phyloP scores from a whole-genome alignment of 2,113 vertebrate species.

The Paralichthys olivaceus region DNA sequence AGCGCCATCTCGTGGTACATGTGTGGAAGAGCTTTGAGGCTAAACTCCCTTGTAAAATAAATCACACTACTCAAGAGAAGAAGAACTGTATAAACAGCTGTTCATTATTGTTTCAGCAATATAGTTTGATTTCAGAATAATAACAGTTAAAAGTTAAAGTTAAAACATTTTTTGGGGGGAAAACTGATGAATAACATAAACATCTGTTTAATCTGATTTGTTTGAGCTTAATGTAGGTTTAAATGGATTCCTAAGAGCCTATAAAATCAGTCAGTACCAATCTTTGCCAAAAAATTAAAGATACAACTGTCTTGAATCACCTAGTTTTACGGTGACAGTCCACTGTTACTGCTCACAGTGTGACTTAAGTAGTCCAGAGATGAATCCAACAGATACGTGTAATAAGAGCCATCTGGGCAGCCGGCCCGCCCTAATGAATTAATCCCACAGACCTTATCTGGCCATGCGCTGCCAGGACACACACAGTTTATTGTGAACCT shows the following conservation, averaged over 20 bases:
- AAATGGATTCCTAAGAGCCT: not conserved
- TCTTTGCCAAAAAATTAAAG: not conserved
- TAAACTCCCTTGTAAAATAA: not conserved
- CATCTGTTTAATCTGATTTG: conserved; percentile 5
- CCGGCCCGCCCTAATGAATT: conserved; percentile 42
- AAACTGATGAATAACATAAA: not conserved
- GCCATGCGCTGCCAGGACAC: conserved; percentile 24
- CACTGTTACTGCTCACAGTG: not conserved
- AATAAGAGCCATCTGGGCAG: conserved; percentile 57
- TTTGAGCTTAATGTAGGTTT: conserved; percentile 25
- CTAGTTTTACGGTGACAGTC: not conserved
- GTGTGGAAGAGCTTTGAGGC: not conserved
- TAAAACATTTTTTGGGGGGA: not conserved
- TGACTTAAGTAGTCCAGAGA: conserved; percentile 42
- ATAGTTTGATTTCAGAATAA: not conserved
- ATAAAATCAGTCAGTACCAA: conserved; percentile 7
- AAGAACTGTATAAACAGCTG: not conserved
- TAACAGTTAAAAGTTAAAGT: not conserved
- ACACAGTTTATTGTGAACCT: conserved; percentile 41
- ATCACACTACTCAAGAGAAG: not conserved
- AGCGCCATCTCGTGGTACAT: conserved; percentile 74
- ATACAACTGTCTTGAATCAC: conserved; percentile 8
- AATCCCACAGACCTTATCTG: conserved; percentile 50
- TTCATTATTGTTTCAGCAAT: not conserved
- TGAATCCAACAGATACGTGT: conserved; percentile 47